phyloP scores from a whole-genome alignment of 2,113 vertebrate species.

The Stictonetta naevosa region DNA sequence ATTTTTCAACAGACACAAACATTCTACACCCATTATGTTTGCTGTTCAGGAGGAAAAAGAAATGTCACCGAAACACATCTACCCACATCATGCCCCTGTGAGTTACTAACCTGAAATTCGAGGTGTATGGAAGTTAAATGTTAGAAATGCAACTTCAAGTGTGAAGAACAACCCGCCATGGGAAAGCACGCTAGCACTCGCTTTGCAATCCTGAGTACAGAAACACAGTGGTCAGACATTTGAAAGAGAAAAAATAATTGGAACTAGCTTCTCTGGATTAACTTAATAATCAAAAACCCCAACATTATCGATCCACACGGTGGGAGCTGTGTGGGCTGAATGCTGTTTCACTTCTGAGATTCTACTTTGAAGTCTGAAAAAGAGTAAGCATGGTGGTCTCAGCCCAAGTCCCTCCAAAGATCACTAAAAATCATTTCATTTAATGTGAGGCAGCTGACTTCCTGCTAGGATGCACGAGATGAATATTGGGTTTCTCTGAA shows the following conservation, averaged over 20 bases:
- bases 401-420: not conserved
- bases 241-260: not conserved
- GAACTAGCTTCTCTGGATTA: not conserved
- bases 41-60: not conserved
- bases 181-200: not conserved
- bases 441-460: not conserved
- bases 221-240: not conserved
- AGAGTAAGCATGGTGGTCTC: not conserved
- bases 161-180: not conserved
- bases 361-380: not conserved
- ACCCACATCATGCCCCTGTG: not conserved
- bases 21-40: not conserved
- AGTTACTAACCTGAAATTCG: not conserved
- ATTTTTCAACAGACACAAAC: not conserved
- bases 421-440: not conserved
- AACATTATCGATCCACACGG: not conserved
- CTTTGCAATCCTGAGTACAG: not conserved
- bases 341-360: not conserved
- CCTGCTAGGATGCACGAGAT: fast-evolving
- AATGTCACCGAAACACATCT: not conserved
- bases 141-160: not conserved
- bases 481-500: not conserved
- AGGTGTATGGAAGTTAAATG: not conserved
- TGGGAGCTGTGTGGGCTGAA: not conserved
- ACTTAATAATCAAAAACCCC: not conserved